Conservation (phyloP, 2,113 vertebrate species). For the Halcyon malimbica region DNA sequence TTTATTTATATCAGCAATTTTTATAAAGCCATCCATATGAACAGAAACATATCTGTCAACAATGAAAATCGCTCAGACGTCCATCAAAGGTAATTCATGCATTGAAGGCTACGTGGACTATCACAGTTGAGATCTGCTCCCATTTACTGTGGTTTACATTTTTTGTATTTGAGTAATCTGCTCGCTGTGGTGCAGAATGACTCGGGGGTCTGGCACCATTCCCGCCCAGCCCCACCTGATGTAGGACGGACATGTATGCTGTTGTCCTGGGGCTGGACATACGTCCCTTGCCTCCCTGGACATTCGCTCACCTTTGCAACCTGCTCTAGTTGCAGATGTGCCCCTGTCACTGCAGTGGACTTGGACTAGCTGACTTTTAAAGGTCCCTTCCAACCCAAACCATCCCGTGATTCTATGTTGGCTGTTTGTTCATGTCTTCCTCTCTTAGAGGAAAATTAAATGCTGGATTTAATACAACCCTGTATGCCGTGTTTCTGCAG, state of each 20-base stretch:
- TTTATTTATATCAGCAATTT: background rate
- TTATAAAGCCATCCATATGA: background rate
- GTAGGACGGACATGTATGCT: background rate
- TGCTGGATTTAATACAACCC: background rate
- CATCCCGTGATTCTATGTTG: background rate
- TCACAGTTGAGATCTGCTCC: slow-evolving; percentile 24
- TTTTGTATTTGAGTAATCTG: slow-evolving; percentile 29
- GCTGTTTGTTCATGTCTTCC: background rate
- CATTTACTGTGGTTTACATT: slow-evolving; percentile 32
- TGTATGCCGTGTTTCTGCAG: background rate
- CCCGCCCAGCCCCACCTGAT: background rate
- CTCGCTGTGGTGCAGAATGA: background rate
- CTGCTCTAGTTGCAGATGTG: too few relatives aligned
- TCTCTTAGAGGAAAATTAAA: background rate
- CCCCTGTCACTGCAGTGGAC: too few relatives aligned
- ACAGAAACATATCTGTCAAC: background rate
- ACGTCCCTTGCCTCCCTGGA: background rate
- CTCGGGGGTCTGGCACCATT: background rate
- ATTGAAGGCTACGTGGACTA: background rate
- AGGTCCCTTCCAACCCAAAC: too few relatives aligned
- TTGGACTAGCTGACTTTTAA: too few relatives aligned
- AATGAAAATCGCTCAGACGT: background rate
- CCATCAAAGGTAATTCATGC: background rate
- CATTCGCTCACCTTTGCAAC: background rate
- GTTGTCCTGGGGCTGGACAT: background rate